Conservation (phyloP, 2,797 vertebrate genomes). For the Lepus townsendii region DNA sequence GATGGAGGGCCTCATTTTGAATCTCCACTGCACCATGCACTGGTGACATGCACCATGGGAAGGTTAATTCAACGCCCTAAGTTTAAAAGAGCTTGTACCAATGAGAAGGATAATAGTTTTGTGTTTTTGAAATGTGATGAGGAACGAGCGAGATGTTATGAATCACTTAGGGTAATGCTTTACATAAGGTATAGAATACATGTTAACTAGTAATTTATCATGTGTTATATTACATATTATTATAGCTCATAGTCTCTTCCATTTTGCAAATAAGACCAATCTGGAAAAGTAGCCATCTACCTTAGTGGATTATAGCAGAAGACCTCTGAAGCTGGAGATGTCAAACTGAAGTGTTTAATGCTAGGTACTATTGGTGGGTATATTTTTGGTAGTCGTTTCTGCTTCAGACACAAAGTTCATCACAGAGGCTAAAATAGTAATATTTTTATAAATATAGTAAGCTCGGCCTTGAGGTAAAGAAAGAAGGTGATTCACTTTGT, state of each 20-base stretch:
- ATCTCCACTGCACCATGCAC: background rate
- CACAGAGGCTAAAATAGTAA: slow-evolving; percentile 3
- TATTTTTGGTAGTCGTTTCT: background rate
- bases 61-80: background rate
- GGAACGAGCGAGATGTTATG: background rate
- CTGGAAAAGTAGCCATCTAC: background rate
- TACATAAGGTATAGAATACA: background rate
- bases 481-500: background rate
- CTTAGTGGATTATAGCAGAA: background rate
- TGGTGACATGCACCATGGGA: background rate
- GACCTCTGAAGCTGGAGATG: background rate
- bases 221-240: slow-evolving; percentile 27
- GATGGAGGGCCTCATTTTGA: background rate
- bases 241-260: background rate
- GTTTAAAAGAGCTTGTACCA: background rate
- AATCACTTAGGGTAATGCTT: background rate
- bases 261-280: background rate
- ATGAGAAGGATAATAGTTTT: background rate
- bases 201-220: slow-evolving; percentile 9
- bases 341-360: background rate
- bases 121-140: background rate
- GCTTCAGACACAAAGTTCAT: background rate
- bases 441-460: background rate
- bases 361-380: background rate
- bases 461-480: background rate